Evolutionary conservation across 2,888 invertebrate genomes (phyloP).

Genomic region (Oxytorus armatus): DNA sequence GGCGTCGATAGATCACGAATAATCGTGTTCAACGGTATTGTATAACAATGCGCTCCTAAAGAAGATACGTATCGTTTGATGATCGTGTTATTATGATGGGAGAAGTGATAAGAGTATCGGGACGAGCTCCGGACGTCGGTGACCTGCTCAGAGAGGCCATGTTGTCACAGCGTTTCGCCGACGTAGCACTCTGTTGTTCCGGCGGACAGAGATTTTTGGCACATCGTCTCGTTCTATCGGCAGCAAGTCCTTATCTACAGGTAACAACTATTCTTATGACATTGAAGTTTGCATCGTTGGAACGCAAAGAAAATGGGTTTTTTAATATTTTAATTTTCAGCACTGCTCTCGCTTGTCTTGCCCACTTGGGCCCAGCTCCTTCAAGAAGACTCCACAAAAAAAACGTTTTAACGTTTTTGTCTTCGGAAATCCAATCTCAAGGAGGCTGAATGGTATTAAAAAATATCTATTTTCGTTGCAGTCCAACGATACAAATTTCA

Average conservation of each 20-base stretch:
- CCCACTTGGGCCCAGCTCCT: too few species aligned
- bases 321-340: too few species aligned
- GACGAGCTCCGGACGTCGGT: slow-evolving; percentile 76
- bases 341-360: too few species aligned
- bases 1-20: slow-evolving; percentile 35
- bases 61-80: slow-evolving; percentile 24
- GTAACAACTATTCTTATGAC: too few species aligned
- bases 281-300: too few species aligned
- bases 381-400: too few species aligned
- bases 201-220: slow-evolving; percentile 87
- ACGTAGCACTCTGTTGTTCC: slow-evolving; percentile 88
- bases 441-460: too few species aligned
- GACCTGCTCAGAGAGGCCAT: slow-evolving; percentile 82
- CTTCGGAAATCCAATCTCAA: too few species aligned
- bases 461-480: too few species aligned
- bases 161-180: slow-evolving; percentile 86
- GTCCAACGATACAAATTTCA: too few species aligned
- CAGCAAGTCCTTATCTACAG: slow-evolving; percentile 89
- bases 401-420: too few species aligned
- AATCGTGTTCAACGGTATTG: slow-evolving; percentile 25
- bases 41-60: not conserved
- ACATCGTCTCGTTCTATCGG: slow-evolving; percentile 89
- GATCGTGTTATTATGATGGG: slow-evolving; percentile 75
- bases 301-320: too few species aligned
- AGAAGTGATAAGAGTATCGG: slow-evolving; percentile 78